Conservation (phyloP, 2,888 invertebrate genomes). For the Lacanobia wlatinum region DNA sequence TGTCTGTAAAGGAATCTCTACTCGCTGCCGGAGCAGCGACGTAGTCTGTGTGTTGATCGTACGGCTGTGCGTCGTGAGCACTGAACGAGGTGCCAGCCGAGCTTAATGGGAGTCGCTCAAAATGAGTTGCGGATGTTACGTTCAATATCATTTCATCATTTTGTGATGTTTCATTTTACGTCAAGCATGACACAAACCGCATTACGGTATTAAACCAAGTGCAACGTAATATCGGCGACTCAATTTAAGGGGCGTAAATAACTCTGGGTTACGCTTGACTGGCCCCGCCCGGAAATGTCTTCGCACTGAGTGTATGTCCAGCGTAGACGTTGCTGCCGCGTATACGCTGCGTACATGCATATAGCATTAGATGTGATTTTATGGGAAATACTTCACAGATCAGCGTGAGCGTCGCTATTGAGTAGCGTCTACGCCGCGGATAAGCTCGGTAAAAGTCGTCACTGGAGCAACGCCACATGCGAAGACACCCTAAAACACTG, state of each 20-base stretch:
- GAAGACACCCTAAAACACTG: neutral
- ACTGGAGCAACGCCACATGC: neutral
- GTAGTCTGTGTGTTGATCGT: neutral
- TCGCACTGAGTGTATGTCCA: neutral
- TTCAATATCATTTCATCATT: constrained; percentile 6
- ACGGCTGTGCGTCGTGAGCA: neutral
- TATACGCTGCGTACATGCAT: neutral
- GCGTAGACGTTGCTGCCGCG: neutral
- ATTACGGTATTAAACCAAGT: neutral
- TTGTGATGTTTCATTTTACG: neutral
- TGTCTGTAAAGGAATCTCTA: neutral
- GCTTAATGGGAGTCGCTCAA: neutral
- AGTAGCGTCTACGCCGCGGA: neutral
- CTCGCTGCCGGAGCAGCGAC: neutral
- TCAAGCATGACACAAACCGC: neutral
- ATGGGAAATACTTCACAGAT: neutral
- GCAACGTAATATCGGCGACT: constrained; percentile 4
- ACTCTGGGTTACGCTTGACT: neutral
- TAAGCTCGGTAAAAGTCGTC: neutral
- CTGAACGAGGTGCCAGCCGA: neutral
- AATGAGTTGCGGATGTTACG: constrained; percentile 19
- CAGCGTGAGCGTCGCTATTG: neutral
- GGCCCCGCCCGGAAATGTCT: neutral
- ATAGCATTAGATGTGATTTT: neutral
- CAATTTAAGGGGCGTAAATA: neutral